Base-by-base conservation (phyloP, 2,797 vertebrate species). In the Odontamblyopus rebecca region DNA sequence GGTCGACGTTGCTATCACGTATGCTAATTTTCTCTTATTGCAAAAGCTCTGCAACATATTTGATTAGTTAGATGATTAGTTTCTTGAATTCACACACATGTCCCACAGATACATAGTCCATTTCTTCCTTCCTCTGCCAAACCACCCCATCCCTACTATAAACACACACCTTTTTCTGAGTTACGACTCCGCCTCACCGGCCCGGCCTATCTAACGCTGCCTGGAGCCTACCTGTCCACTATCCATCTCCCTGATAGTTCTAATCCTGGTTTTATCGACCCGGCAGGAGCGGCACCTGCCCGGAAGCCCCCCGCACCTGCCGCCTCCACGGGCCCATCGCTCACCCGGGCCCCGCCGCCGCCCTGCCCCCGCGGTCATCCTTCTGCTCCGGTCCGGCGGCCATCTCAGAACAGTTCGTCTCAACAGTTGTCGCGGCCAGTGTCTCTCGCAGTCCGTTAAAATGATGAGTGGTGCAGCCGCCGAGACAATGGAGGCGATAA, bases 231-330 rank as follows among this genome's bases (percentile, higher is more conserved):
- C 8, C 51, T 60, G 59, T 71, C 70, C 38, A 29, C 74, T 27
- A 82, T 79, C 76, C 62, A 71, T 82, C 74, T 79, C 59, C 59
- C 27, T 72, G 70, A 82, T 76, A 65, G 71, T 79, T 74, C 62
- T 75, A 70, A 82, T 76, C 64, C 76, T 60, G 38, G 69, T 51
- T 74, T 76, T 78, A 82, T 82, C 50, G 76, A 79, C 71, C 66
- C 72, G 56, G 71, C 61, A 72, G 56, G 63, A 65, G 48, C 64
- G 29, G 70, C 75, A 73, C 76, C 75, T 72, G 62, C 61, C 79
- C 69, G 67, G 67, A 57, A 68, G 56, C 53, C 67, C 56, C 44
- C 3, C 13, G 11, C 5, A 1, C 56, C 12, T 4, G 27, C 57
- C 19, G 19, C 71, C 54, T 19, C 32, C 29, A 15, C 54, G 54